phyloP scores from a whole-genome alignment of 1,140 invertebrate genomes.

The Lepeophtheirus salmonis region DNA sequence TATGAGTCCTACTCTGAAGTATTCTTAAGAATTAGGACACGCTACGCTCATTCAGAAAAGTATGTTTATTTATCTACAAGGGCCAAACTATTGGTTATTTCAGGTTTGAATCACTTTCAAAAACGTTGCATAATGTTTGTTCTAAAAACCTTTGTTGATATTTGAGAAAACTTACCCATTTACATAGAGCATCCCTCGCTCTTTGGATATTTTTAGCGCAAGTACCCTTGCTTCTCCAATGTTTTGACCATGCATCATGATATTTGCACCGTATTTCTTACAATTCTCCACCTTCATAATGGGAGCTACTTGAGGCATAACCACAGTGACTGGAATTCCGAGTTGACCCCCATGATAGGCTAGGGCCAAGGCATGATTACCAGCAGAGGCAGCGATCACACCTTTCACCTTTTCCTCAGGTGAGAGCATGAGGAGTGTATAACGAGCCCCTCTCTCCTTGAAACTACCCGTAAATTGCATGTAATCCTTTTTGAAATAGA shows the following conservation, averaged over 20 bases:
- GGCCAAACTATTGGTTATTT: too few species aligned
- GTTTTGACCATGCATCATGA: constrained; percentile 59
- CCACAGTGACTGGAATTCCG: constrained; percentile 61
- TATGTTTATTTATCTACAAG: too few species aligned
- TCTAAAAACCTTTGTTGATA: too few species aligned
- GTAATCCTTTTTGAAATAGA: constrained; percentile 84
- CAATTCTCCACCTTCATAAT: constrained; percentile 86
- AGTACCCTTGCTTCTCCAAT: constrained; percentile 63
- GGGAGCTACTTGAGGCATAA: constrained; percentile 75
- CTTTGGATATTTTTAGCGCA: constrained; percentile 50
- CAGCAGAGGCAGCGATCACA: constrained; percentile 75
- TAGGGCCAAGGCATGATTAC: constrained; percentile 74
- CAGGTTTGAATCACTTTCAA: too few species aligned
- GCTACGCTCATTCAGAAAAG: too few species aligned
- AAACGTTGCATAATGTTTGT: too few species aligned
- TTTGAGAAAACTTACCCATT: constrained; percentile 59
- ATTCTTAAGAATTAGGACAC: too few species aligned
- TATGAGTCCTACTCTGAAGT: too few species aligned
- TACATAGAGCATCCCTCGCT: constrained; percentile 53
- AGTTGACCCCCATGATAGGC: constrained; percentile 65
- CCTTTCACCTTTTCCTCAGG: constrained; percentile 48
- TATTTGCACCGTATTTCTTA: constrained; percentile 55
- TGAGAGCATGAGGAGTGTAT: constrained; percentile 53
- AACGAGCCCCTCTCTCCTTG: constrained; percentile 63
- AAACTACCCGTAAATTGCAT: constrained; percentile 75